Base-by-base conservation (phyloP, 53 echinoderm and acorn worm genomes). In the Temnopleurus reevesii region DNA sequence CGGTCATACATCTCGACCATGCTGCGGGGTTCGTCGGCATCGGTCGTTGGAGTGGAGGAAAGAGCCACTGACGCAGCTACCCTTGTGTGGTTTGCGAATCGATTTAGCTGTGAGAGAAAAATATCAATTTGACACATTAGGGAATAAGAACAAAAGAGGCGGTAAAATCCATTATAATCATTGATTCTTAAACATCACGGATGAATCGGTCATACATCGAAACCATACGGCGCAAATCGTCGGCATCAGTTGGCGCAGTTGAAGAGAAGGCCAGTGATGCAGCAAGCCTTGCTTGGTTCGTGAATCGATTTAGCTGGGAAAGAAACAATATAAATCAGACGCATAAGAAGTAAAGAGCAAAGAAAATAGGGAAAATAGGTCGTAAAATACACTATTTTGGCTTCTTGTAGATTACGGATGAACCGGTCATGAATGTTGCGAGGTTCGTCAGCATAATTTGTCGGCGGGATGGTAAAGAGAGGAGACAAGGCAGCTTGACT, bases 51-150 rank as follows among this genome's bases (percentile, higher is more conserved):
- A 17, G 63, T 1, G 1, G 31, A 4, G 31, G 63, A 63, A 15
- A 77, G 2, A 24, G 77, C 77, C 25, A 43, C 45, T 1, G 77
- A 21, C 0, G 77, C 45, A 26, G 12, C 1, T 13, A 23, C 12
- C 45, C 44, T 43, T 3, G 77, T 77, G 45, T 77, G 45, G 8
- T 77, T 77, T 3, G 77, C 77, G 45, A 77, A 77, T 26, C 77
- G 45, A 45, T 77, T 4, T 2, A 77, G 77, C 77, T 77, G 12
- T 8, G n/a, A 59, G n/a, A 59, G 15, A n/a, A 59, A 8, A n/a
- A 17, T 0, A 59, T n/a, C n/a, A n/a, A n/a, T n/a, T n/a, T n/a
- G n/a, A n/a, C n/a, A n/a, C n/a, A n/a, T n/a, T n/a, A n/a, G n/a
- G n/a, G n/a, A n/a, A n/a, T n/a, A n/a, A n/a, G n/a, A n/a, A n/a